phyloP scores from a whole-genome alignment of 2,113 vertebrate species.

The Sus scrofa region DNA sequence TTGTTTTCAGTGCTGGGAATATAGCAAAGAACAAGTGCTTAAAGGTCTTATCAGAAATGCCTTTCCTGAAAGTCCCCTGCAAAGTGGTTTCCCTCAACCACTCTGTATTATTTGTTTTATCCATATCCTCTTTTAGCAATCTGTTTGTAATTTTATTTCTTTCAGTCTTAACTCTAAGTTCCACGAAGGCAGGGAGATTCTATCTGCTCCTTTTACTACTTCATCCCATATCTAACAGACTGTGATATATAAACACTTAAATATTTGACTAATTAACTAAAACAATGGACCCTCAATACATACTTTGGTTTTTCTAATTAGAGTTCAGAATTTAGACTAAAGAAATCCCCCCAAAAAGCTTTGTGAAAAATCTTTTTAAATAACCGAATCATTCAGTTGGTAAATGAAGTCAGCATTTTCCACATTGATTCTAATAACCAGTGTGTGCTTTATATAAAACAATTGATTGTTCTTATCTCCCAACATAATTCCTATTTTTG shows the following conservation, averaged over 20 bases:
- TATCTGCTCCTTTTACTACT: not conserved
- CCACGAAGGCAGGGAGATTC: not conserved
- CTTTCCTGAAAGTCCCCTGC: not conserved
- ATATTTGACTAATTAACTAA: not conserved
- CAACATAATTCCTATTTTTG: constrained; percentile 23
- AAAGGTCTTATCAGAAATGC: constrained; percentile 18
- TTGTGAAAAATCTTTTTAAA: constrained; percentile 47
- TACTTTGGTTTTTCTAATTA: constrained; percentile 30
- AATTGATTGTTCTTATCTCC: constrained; percentile 9
- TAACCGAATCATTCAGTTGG: not conserved
- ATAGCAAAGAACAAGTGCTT: not conserved
- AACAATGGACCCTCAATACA: not conserved
- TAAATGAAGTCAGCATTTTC: constrained; percentile 27
- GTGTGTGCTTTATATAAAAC: not conserved
- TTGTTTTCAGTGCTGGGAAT: not conserved
- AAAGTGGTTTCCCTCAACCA: not conserved
- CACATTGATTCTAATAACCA: not conserved
- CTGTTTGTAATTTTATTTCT: not conserved
- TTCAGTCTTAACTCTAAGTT: constrained; percentile 22
- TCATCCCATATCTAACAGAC: not conserved
- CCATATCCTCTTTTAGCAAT: not conserved
- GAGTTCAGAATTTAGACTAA: constrained; percentile 38
- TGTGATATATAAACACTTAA: not conserved
- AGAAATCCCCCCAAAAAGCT: not conserved
- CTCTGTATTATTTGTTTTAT: not conserved